These are phyloP conservation scores for Cerastoderma edule DNA, from an alignment of 2,888 invertebrate species.

Conservation along the genomic window DNA sequence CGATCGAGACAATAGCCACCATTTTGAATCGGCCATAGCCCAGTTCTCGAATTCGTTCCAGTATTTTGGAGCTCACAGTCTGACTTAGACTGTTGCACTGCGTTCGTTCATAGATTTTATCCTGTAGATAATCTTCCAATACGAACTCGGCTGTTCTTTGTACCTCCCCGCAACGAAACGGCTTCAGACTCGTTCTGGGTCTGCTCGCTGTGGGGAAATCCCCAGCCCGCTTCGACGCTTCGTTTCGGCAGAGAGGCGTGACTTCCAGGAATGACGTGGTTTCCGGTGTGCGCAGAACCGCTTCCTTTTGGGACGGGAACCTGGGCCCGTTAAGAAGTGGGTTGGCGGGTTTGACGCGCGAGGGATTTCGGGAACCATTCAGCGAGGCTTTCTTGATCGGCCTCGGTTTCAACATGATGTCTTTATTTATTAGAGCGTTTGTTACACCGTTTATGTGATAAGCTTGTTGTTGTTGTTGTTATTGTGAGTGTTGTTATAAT, in stretches of 20 bases:
- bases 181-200: slow-evolving; percentile 52
- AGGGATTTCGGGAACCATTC: neutral
- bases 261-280: slow-evolving; percentile 60
- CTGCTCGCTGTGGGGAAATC: slow-evolving; percentile 60
- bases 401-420: slow-evolving; percentile 22
- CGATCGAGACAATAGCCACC: slow-evolving; percentile 80
- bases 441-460: no score
- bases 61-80: slow-evolving; percentile 69
- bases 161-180: slow-evolving; percentile 52
- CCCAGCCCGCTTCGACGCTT: slow-evolving; percentile 13
- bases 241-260: slow-evolving; percentile 49
- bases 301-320: slow-evolving; percentile 21
- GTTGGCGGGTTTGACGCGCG: slow-evolving; percentile 20
- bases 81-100: slow-evolving; percentile 75
- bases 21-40: slow-evolving; percentile 74
- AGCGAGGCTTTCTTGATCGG: slow-evolving; percentile 17
- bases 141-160: slow-evolving; percentile 59
- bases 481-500: no score
- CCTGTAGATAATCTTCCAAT: slow-evolving; percentile 61
- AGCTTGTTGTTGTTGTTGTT: no score
- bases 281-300: slow-evolving; percentile 40
- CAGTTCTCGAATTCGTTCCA: slow-evolving; percentile 73
- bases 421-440: no score
- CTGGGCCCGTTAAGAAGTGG: neutral
- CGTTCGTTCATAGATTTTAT: slow-evolving; percentile 69